Evolutionary conservation across 1,140 invertebrate genomes (phyloP).

Genomic region (Pachyrhynchus sulphureomaculatus): DNA sequence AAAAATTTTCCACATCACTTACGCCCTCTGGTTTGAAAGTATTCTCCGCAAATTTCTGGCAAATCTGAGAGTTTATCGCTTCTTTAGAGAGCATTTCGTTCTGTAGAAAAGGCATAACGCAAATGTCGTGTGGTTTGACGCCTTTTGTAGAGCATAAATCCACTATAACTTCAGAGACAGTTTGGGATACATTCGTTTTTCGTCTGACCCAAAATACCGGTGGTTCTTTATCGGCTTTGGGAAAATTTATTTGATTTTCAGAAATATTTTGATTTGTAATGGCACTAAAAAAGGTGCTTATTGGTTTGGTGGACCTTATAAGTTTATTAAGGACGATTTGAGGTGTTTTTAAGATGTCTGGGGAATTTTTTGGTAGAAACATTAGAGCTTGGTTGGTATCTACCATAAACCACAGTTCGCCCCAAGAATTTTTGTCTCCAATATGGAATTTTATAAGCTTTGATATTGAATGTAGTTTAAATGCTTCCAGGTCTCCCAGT

Average conservation of each 20-base stretch:
- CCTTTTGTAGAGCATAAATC: constrained; percentile 49
- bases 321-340: constrained; percentile 45
- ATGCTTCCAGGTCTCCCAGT: constrained; percentile 8
- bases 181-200: constrained; percentile 25
- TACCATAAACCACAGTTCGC: constrained; percentile 50
- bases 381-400: constrained; percentile 51
- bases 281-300: constrained; percentile 47
- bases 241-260: constrained; percentile 25
- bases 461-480: constrained; percentile 15
- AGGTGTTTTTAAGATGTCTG: constrained; percentile 45
- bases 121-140: constrained; percentile 49
- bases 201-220: constrained; percentile 48
- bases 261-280: constrained; percentile 46
- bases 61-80: constrained; percentile 45
- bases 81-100: constrained; percentile 37
- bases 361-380: constrained; percentile 49
- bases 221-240: constrained; percentile 36
- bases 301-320: constrained; percentile 47
- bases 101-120: constrained; percentile 48
- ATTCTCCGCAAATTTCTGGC: constrained; percentile 45
- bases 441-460: constrained; percentile 17
- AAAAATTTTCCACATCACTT: constrained; percentile 46
- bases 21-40: constrained; percentile 44
- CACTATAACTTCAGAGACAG: constrained; percentile 44
- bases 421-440: constrained; percentile 33